Base-by-base conservation (phyloP, 2,888 invertebrate species). In the Parapristionchus giblindavisi region DNA sequence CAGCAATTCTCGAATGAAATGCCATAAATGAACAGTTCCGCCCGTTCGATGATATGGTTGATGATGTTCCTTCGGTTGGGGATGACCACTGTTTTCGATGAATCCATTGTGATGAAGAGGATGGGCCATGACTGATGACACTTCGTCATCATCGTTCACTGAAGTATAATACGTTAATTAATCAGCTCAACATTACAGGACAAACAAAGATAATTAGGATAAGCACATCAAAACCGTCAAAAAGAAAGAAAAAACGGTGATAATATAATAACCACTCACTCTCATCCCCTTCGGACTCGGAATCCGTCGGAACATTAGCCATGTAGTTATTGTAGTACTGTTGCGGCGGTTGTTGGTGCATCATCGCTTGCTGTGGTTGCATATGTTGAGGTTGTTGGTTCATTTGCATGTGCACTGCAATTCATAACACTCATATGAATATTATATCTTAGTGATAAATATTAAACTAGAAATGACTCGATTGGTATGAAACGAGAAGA, bases 1-100 rank as follows among this genome's bases (percentile, higher is more conserved):
- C 1, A 99, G 91, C 24, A 99, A 92, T 89, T 99, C 97, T 89
- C 96, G 96, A 73, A 99, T 91, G 90, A 99, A 99, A 90, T 99
- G 97, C 98, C 98, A 99, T 63, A 99, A 91, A 89, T 99, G 98
- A 84, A 98, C 98, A 89, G 82, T 87, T 63, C 85, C 86, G n/a
- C 78, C 74, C 8, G 73, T 40, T 52, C 77, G 52, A 40, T 66
- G 36, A 36, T 60, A 61, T 2, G 61, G 1, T 11, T 27, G 70
- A 38, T 29, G 70, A 21, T 36, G 40, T 24, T 56, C n/a, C 56
- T 56, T 56, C 21, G 56, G 14, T n/a, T n/a, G 14, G 21, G 24
- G 56, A 24, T 48, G 11, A 21, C 48, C 48, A 48, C 48, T 48
- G n/a, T n/a, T n/a, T n/a, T n/a, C 48, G 21, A 14, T 48, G 48